phyloP scores from a whole-genome alignment of 2,888 invertebrate genomes.

The Lochmaea crataegi region DNA sequence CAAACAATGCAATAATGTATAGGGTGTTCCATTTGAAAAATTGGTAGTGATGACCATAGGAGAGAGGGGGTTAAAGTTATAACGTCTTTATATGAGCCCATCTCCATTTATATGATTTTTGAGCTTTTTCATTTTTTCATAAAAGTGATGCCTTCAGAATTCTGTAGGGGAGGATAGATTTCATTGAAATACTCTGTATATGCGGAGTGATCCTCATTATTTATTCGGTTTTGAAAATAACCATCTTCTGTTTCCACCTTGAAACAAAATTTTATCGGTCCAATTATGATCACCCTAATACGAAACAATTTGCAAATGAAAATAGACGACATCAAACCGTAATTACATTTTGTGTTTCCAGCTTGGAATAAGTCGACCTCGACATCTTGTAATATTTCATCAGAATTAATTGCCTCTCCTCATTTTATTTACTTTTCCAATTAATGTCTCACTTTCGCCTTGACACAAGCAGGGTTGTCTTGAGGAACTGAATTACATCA shows the following conservation, averaged over 20 bases:
- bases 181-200: too few species aligned
- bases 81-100: too few species aligned
- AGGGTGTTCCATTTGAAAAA: too few species aligned
- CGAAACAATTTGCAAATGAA: slow-evolving; percentile 15
- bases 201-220: not conserved
- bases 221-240: not conserved
- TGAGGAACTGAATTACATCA: not conserved
- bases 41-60: too few species aligned
- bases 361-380: slow-evolving; percentile 12
- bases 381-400: slow-evolving; percentile 33
- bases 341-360: slow-evolving; percentile 20
- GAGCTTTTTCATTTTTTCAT: too few species aligned
- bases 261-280: not conserved
- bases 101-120: too few species aligned
- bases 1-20: too few species aligned
- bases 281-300: slow-evolving; percentile 15
- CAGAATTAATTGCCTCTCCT: slow-evolving; percentile 26
- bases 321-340: slow-evolving; percentile 16
- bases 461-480: slow-evolving; percentile 9
- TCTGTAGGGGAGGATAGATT: too few species aligned
- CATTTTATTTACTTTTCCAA: slow-evolving; percentile 34
- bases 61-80: too few species aligned
- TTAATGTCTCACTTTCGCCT: slow-evolving; percentile 30
- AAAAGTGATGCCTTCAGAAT: too few species aligned
- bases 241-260: not conserved